Evolutionary conservation across 2,113 vertebrate species (phyloP).

Genomic region (Rhizomys pruinosus): DNA sequence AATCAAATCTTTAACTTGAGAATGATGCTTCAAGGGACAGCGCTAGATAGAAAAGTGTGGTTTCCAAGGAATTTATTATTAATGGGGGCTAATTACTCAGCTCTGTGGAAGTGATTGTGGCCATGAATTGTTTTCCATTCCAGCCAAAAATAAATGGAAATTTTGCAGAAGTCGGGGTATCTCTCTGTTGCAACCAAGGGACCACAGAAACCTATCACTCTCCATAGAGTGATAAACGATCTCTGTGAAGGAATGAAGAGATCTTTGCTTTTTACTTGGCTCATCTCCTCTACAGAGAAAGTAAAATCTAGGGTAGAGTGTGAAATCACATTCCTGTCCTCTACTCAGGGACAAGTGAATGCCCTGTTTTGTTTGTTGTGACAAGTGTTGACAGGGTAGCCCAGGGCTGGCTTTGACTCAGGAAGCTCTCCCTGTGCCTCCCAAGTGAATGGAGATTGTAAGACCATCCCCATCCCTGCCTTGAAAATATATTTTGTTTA

Average conservation of each 20-base stretch:
- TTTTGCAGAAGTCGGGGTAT: slow-evolving; percentile 17
- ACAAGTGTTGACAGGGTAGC: not conserved
- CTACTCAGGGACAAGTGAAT: not conserved
- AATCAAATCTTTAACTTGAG: not conserved
- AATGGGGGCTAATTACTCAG: not conserved
- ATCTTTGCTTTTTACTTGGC: not conserved
- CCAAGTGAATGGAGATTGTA: not conserved
- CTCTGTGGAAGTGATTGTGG: not conserved
- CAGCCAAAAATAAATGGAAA: not conserved
- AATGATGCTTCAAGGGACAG: not conserved
- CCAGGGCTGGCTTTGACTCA: not conserved
- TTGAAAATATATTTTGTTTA: not conserved
- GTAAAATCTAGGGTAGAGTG: not conserved
- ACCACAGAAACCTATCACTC: slow-evolving; percentile 4
- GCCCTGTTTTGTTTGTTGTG: not conserved
- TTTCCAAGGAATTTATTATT: not conserved
- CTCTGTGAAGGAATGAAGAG: not conserved
- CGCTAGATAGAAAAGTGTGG: not conserved
- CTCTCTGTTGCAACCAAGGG: slow-evolving; percentile 36
- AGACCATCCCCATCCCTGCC: not conserved
- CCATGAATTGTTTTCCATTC: not conserved
- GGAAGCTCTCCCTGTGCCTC: not conserved
- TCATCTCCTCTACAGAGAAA: slow-evolving; percentile 23
- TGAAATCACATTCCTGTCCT: not conserved
- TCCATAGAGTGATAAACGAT: not conserved